Evolutionary conservation across 2,797 vertebrate genomes (phyloP).

Genomic region (Urophycis tenuis): DNA sequence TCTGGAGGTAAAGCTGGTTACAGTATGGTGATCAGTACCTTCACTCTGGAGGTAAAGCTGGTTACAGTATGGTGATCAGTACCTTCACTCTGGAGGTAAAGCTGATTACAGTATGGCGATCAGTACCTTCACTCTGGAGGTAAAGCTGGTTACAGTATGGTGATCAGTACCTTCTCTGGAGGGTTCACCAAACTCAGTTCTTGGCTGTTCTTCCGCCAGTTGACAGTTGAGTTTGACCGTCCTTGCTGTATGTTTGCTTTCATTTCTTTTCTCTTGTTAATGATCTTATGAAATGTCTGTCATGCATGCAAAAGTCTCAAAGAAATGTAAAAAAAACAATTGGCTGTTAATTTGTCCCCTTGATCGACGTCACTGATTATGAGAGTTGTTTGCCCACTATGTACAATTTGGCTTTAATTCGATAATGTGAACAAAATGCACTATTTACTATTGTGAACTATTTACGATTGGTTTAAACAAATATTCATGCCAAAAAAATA

Average conservation of each 20-base stretch:
- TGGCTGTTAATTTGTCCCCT: conserved; percentile 65
- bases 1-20: too few relatives aligned
- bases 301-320: conserved; percentile 57
- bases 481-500: conserved; percentile 49
- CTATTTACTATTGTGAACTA: conserved; percentile 24
- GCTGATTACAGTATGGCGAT: too few relatives aligned
- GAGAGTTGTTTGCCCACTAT: conserved; percentile 42
- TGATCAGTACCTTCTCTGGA: too few relatives aligned
- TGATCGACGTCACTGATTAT: conserved; percentile 50
- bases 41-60: too few relatives aligned
- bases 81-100: too few relatives aligned
- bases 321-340: conserved; percentile 54
- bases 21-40: too few relatives aligned
- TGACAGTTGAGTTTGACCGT: conserved; percentile 31
- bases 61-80: too few relatives aligned
- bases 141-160: too few relatives aligned
- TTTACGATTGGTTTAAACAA: conserved; percentile 39
- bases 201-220: conserved; percentile 67
- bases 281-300: conserved; percentile 19
- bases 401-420: conserved; percentile 53
- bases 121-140: too few relatives aligned
- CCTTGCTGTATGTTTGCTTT: neutral
- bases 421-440: conserved; percentile 33
- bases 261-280: neutral
- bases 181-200: conserved; percentile 30